Conservation (phyloP, 2,113 vertebrate genomes). For the Hippocampus barbouri region DNA sequence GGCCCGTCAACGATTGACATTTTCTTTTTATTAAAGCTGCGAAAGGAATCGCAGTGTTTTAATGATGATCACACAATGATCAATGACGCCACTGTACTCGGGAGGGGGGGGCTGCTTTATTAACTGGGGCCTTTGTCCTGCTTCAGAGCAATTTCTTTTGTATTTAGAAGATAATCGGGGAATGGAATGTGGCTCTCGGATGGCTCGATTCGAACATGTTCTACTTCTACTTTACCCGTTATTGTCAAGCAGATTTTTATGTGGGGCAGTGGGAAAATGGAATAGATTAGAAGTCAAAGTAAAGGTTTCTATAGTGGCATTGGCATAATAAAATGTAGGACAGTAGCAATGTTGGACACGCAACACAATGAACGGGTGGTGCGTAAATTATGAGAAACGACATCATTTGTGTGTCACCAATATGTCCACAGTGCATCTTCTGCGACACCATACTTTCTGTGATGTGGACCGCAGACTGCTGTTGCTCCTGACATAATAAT, state of each 20-base stretch:
- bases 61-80: conserved; percentile 56
- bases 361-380: no score
- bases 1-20: conserved; percentile 54
- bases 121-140: conserved; percentile 33
- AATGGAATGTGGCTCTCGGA: not conserved
- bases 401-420: not conserved
- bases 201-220: not conserved
- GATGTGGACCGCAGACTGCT: not conserved
- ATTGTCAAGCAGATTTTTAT: not conserved
- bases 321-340: not conserved
- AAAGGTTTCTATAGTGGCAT: not conserved
- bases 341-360: not conserved
- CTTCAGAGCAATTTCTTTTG: conserved; percentile 30
- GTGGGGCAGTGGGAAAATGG: not conserved
- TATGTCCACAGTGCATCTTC: not conserved
- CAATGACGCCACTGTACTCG: conserved; percentile 51
- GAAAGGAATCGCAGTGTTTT: conserved; percentile 52
- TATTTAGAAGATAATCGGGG: conserved; percentile 41
- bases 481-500: not conserved
- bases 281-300: not conserved
- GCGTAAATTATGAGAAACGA: no score
- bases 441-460: not conserved
- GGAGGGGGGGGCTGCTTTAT: conserved; percentile 34
- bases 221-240: not conserved
- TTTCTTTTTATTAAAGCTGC: conserved; percentile 59